Conservation (phyloP, 30 jellyfish, hydroid and myxozoan species). For the Aurelia aurita region DNA sequence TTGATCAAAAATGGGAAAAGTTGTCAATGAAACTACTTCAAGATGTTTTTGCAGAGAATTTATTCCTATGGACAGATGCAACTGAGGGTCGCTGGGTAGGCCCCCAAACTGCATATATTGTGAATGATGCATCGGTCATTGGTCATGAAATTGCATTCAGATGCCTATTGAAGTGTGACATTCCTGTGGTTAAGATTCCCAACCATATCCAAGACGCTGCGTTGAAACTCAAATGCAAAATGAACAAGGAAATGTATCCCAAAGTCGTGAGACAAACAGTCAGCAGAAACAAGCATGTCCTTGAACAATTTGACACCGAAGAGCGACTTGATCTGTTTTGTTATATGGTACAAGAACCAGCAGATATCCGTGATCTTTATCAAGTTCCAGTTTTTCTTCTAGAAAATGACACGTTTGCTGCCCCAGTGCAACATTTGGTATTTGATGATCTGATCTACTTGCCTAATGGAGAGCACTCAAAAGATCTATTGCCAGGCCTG, state of each 20-base stretch:
- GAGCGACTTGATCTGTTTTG: conserved; percentile 16
- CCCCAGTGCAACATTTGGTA: neutral
- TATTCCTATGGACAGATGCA: conserved; percentile 52
- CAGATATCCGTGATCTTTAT: neutral
- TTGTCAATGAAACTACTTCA: conserved; percentile 29
- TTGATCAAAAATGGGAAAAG: conserved; percentile 69
- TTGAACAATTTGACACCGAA: neutral
- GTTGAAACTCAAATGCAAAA: neutral
- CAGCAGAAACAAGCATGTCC: neutral
- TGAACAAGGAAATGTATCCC: neutral
- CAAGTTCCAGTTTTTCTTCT: conserved; percentile 35
- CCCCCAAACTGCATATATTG: conserved; percentile 2
- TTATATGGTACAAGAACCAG: conserved; percentile 10
- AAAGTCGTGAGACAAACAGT: neutral
- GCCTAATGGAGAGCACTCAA: neutral
- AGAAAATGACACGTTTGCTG: conserved; percentile 30
- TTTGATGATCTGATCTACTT: conserved; percentile 12
- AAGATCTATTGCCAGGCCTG: conserved; percentile 1
- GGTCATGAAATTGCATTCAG: conserved; percentile 35
- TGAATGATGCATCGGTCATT: neutral
- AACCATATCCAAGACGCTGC: conserved; percentile 31
- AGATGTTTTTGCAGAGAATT: neutral
- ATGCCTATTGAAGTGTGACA: conserved; percentile 4
- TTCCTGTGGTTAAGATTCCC: conserved; percentile 27
- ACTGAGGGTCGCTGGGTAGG: conserved; percentile 33